These are phyloP conservation scores for Epinephelus lanceolatus DNA, from an alignment of 2,113 vertebrate species.

Conservation along the genomic window DNA sequence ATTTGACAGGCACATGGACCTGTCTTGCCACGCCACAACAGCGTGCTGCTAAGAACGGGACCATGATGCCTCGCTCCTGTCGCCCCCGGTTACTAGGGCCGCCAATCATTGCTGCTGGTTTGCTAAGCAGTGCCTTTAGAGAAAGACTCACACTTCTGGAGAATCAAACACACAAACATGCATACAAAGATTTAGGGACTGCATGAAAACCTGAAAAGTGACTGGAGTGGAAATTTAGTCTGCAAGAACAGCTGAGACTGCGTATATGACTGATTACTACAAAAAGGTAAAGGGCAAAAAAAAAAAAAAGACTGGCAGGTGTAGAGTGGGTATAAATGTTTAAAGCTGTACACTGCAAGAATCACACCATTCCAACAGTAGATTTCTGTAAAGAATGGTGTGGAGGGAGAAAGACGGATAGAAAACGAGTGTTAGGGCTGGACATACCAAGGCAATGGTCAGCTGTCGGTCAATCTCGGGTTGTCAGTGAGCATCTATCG, in stretches of 20 bases:
- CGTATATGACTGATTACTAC: not conserved
- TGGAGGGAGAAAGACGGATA: not conserved
- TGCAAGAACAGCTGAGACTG: not conserved
- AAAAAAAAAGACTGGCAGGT: not conserved
- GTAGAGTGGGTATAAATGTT: not conserved
- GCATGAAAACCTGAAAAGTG: not conserved
- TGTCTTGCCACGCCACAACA: conserved; percentile 32
- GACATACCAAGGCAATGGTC: no score
- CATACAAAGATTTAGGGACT: not conserved
- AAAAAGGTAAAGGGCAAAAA: not conserved
- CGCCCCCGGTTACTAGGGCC: conserved; percentile 7
- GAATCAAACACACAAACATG: not conserved
- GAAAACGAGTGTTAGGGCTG: not conserved
- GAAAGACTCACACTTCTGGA: not conserved
- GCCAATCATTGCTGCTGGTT: conserved; percentile 33
- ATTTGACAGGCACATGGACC: conserved; percentile 73
- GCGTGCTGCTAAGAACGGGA: conserved; percentile 29
- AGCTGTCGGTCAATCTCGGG: no score
- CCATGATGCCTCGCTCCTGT: conserved; percentile 57
- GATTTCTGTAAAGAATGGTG: not conserved
- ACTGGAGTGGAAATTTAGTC: not conserved
- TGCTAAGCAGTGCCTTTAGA: not conserved
- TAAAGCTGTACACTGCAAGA: not conserved
- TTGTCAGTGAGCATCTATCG: no score
- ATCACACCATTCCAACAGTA: not conserved